Percentiles rank a stretch among this genome's conserved stretches.
These are phyloP conservation scores for Onychomys torridus DNA, from an alignment of 2,797 vertebrate species.

Conservation along the genomic window DNA sequence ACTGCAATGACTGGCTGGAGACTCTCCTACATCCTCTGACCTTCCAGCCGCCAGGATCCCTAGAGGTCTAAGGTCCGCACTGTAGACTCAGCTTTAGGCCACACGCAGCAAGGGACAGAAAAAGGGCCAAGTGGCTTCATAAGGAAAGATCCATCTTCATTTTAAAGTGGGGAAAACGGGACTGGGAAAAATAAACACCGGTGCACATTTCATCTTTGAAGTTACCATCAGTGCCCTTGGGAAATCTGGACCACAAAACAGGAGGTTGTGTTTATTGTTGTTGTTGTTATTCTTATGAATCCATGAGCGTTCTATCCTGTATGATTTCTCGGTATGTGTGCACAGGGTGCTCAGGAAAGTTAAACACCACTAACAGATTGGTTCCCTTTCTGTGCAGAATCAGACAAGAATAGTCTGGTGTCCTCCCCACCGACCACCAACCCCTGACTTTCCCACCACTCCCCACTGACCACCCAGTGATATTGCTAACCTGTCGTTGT, in stretches of 20 bases:
- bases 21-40: not conserved
- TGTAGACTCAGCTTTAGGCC: not conserved
- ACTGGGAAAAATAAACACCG: not conserved
- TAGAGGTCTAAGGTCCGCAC: not conserved
- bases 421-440: too few species aligned
- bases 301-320: not conserved
- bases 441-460: not conserved
- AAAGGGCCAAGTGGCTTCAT: not conserved
- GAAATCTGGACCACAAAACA: too few species aligned
- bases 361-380: not conserved
- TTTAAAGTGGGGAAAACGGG: not conserved
- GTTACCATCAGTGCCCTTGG: not conserved
- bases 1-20: not conserved
- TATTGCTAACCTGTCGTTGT: not conserved
- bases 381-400: not conserved
- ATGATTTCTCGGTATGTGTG: not conserved
- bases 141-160: not conserved
- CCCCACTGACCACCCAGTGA: too few species aligned
- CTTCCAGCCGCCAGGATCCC: not conserved
- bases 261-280: not conserved
- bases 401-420: too few species aligned
- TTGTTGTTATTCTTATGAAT: not conserved
- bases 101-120: fast-evolving
- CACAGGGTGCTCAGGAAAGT: not conserved
- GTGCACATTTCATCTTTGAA: not conserved